Evolutionary conservation across 2,797 vertebrate species (phyloP).

Genomic region (Gallinago stenura): DNA sequence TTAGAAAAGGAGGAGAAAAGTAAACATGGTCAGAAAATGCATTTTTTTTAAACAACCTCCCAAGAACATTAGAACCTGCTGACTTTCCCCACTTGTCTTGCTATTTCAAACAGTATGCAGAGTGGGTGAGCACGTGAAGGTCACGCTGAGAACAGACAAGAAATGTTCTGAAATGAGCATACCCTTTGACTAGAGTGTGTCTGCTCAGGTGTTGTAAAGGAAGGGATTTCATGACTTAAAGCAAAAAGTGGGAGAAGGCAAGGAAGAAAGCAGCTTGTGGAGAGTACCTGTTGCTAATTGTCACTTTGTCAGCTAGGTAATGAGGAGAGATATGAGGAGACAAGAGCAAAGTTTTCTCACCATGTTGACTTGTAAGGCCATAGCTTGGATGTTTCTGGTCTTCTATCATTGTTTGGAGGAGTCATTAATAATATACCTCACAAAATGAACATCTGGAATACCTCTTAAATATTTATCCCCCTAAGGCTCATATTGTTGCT

Average conservation of each 20-base stretch:
- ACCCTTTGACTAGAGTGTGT: not conserved
- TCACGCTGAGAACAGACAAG: not conserved
- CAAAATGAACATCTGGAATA: constrained; percentile 54
- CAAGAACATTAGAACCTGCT: fast-evolving
- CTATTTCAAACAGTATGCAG: not conserved
- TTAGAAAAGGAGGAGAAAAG: not conserved
- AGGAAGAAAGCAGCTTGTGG: not conserved
- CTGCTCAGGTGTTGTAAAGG: not conserved
- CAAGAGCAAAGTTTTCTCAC: not conserved
- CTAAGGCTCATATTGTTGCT: not conserved
- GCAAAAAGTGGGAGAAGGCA: not conserved
- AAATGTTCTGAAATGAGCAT: not conserved
- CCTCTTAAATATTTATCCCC: constrained; percentile 64
- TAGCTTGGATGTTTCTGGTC: not conserved
- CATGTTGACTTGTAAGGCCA: not conserved
- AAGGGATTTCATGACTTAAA: not conserved
- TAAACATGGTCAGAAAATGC: not conserved
- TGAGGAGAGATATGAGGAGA: not conserved
- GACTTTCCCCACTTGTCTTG: not conserved
- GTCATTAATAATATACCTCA: not conserved
- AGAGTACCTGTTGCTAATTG: not conserved
- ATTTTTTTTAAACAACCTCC: not conserved
- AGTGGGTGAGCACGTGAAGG: not conserved
- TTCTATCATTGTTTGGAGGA: not conserved
- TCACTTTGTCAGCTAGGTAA: not conserved